These are phyloP conservation scores for Heliconius ismenius DNA, from an alignment of 2,888 invertebrate species.

Conservation along the genomic window DNA sequence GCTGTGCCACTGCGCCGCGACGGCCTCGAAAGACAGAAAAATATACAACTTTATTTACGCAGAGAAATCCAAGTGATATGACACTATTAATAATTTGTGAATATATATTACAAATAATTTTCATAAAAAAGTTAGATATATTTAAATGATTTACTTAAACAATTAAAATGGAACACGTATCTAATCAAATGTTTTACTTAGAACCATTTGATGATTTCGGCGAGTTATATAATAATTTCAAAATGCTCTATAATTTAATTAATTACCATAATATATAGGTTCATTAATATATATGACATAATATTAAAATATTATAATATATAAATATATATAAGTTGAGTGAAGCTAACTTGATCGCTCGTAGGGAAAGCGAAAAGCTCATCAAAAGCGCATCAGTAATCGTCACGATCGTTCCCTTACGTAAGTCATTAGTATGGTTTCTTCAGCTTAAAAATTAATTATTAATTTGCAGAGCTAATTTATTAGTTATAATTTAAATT, in stretches of 20 bases:
- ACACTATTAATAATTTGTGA: too few species aligned
- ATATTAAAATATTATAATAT: background rate
- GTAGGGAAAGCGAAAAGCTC: slow-evolving; percentile 26
- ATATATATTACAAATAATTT: too few species aligned
- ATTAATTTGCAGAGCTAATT: background rate
- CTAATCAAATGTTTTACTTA: too few species aligned
- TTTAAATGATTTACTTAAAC: too few species aligned
- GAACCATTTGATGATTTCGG: background rate
- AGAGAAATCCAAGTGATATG: too few species aligned
- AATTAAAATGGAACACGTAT: too few species aligned
- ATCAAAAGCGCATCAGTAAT: slow-evolving; percentile 19
- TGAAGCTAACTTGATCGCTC: slow-evolving; percentile 1
- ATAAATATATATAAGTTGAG: background rate
- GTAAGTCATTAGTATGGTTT: slow-evolving; percentile 19
- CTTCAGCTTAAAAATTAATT: background rate
- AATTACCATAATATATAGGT: background rate
- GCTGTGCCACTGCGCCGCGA: too few species aligned
- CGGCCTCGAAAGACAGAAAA: too few species aligned
- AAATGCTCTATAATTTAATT: background rate
- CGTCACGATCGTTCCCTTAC: slow-evolving; percentile 19
- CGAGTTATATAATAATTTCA: background rate
- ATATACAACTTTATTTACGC: too few species aligned
- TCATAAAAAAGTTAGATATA: too few species aligned
- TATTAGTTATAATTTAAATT: background rate
- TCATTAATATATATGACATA: background rate